These are phyloP conservation scores for Sylvia atricapilla DNA, from an alignment of 2,113 vertebrate genomes.

Conservation along the genomic window DNA sequence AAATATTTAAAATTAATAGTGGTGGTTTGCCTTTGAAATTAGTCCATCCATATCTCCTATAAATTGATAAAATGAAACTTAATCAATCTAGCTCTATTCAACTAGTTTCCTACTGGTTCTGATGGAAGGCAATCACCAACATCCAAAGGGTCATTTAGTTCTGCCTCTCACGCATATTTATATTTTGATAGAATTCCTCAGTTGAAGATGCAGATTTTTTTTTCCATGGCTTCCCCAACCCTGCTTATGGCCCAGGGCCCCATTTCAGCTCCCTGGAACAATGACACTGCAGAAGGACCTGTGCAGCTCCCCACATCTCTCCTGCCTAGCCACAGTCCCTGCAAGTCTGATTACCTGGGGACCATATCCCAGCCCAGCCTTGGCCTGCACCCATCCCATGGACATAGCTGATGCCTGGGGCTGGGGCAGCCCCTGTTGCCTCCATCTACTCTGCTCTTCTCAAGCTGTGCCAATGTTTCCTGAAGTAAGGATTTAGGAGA, in stretches of 20 bases:
- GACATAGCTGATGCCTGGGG: accelerated
- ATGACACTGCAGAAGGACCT: accelerated
- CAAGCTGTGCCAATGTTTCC: neutral
- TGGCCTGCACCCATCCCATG: accelerated
- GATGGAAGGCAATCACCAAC: neutral
- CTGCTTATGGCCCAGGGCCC: too few species aligned
- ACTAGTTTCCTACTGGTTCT: neutral
- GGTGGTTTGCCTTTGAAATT: neutral
- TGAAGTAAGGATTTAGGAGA: neutral
- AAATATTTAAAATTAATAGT: neutral
- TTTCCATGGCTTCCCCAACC: accelerated
- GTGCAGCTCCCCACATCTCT: neutral
- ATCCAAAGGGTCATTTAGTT: neutral
- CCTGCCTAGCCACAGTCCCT: neutral
- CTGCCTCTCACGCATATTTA: neutral
- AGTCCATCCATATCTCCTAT: neutral
- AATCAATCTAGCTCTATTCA: neutral
- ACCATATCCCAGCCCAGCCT: neutral
- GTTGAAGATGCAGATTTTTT: neutral
- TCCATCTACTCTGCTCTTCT: neutral
- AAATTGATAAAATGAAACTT: neutral
- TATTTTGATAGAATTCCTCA: neutral
- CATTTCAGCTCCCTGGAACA: neutral
- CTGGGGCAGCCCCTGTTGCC: too few species aligned
- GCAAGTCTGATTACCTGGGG: accelerated